Conservation (phyloP, 2,888 invertebrate genomes). For the Drosophila antonietae region DNA sequence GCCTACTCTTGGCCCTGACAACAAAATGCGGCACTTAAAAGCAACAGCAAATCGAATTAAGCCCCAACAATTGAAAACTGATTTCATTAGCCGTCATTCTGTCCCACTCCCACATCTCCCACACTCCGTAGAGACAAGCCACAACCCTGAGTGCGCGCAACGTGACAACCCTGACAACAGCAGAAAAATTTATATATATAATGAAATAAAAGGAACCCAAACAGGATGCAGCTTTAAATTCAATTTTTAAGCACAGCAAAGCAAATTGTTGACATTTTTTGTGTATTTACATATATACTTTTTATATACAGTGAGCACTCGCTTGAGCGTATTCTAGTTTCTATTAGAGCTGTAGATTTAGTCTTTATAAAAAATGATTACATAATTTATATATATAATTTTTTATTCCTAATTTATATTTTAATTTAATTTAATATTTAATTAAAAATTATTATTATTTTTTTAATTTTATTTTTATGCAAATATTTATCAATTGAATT, state of each 20-base stretch:
- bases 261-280: neutral
- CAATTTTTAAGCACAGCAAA: constrained; percentile 9
- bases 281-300: neutral
- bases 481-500: neutral
- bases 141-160: constrained; percentile 1
- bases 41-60: constrained; percentile 67
- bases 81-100: constrained; percentile 55
- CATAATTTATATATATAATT: too few relatives aligned
- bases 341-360: too few relatives aligned
- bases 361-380: too few relatives aligned
- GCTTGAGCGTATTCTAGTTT: neutral
- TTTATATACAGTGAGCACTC: constrained; percentile 8
- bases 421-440: neutral
- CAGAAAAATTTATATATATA: neutral
- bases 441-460: too few relatives aligned
- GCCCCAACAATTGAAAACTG: constrained; percentile 60
- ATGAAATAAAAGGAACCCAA: neutral
- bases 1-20: constrained; percentile 26
- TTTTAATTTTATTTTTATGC: too few relatives aligned
- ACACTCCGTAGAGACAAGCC: neutral
- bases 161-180: constrained; percentile 9
- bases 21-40: constrained; percentile 56
- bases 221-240: constrained; percentile 17
- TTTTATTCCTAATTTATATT: too few relatives aligned
- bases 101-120: neutral